Evolutionary conservation across 2,888 invertebrate species (phyloP).

Genomic region (Andrena flavipes): DNA sequence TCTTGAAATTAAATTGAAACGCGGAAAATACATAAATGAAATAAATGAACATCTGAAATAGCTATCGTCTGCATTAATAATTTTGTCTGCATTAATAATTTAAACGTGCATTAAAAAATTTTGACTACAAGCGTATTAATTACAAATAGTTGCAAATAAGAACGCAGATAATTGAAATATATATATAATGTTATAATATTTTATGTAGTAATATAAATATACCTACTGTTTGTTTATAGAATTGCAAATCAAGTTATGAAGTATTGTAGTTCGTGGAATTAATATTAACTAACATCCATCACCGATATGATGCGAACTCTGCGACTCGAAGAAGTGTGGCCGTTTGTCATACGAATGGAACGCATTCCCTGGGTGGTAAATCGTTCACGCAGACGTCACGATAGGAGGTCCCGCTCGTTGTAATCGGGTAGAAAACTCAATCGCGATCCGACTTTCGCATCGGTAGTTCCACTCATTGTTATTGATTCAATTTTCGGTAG

Average conservation of each 20-base stretch:
- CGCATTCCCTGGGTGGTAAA: constrained; percentile 66
- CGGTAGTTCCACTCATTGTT: constrained; percentile 72
- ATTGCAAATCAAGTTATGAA: not conserved
- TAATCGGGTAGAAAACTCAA: constrained; percentile 77
- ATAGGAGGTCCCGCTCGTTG: constrained; percentile 73
- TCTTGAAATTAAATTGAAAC: too few species aligned
- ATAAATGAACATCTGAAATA: too few species aligned
- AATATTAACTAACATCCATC: not conserved
- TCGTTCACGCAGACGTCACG: constrained; percentile 69
- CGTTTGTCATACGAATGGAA: constrained; percentile 30
- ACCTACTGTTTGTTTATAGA: not conserved
- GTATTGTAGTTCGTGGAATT: not conserved
- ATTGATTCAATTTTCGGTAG: constrained; percentile 71
- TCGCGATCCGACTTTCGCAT: constrained; percentile 74
- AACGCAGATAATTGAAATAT: too few species aligned
- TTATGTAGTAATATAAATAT: too few species aligned
- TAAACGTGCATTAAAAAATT: too few species aligned
- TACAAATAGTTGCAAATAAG: too few species aligned
- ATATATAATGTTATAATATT: too few species aligned
- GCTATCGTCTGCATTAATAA: too few species aligned
- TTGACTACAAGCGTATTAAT: too few species aligned
- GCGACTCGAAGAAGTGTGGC: constrained; percentile 2
- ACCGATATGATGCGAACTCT: not conserved
- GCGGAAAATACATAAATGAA: too few species aligned
- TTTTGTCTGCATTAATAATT: too few species aligned